Conservation (phyloP, 2,113 vertebrate genomes). For the Sitta europaea region DNA sequence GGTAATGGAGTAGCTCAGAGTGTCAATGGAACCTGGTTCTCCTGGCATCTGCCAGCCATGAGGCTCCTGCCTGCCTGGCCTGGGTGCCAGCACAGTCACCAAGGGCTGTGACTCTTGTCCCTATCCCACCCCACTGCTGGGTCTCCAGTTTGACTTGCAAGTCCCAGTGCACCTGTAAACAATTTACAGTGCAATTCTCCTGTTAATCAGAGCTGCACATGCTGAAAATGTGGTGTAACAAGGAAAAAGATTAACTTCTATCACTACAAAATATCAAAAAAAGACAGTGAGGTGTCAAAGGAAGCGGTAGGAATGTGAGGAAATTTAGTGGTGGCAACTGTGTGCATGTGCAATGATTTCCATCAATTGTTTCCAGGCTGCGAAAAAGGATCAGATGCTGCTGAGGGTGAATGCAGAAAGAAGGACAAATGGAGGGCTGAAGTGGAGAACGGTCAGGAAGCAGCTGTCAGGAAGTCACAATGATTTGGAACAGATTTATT, state of each 20-base stretch:
- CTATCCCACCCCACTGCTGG: too few relatives aligned
- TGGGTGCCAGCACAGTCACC: neutral
- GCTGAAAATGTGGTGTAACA: neutral
- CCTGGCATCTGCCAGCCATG: too few relatives aligned
- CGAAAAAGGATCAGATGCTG: neutral
- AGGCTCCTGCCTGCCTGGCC: neutral
- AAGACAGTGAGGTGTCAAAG: neutral
- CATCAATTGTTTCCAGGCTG: conserved; percentile 17
- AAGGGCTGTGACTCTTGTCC: neutral
- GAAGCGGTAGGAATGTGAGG: neutral
- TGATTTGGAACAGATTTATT: neutral
- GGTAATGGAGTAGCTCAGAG: neutral
- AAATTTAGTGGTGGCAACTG: neutral
- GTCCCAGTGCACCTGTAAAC: neutral
- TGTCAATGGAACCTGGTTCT: neutral
- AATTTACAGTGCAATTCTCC: neutral
- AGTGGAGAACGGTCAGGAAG: neutral
- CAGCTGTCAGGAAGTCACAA: neutral
- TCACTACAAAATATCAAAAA: neutral
- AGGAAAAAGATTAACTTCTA: neutral
- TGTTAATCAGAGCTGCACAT: neutral
- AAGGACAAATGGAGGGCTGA: conserved; percentile 49
- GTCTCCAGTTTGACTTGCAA: neutral
- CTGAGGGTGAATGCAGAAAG: conserved; percentile 30
- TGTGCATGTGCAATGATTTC: neutral